Base-by-base conservation (phyloP, 1,140 invertebrate genomes). In the Drosophila gunungcola region DNA sequence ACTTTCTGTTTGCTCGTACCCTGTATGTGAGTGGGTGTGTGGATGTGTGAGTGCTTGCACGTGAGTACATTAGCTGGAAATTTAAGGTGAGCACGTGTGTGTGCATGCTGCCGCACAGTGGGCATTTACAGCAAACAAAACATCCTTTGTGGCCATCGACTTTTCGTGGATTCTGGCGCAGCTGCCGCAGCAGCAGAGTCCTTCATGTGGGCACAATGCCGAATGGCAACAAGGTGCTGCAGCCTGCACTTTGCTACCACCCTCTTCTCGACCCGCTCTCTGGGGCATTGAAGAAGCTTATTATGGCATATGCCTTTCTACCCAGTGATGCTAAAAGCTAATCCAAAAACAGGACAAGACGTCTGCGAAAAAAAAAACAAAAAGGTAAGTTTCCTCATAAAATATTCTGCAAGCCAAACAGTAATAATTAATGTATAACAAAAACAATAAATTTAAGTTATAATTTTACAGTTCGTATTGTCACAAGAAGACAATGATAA, bases 91-190 rank as follows among this genome's bases (percentile, higher is more conserved):
- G 53, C 38, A 53, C 61, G 68, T 62, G 57, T 27, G 6, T 58
- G 43, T 61, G 49, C 42, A 41, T 13, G 48, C 25, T 39, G 49
- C 49, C 13, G 45, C 57, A 57, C 46, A 77, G 75, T 79, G 69
- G 77, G 60, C 76, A 78, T 73, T 67, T 57, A 42, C 53, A 42
- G 73, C 69, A 73, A 52, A 75, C 73, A 74, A 65, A 74, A 74
- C 70, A 74, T 57, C 60, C 43, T 74, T 73, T 70, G 42, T 70
- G 64, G 16, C 58, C 57, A 74, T 63, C 52, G 67, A 73, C 42
- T 63, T 53, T 54, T 16, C 11, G 51, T 63, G 51, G 51, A 55
- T 41, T 53, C 45, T 63, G 45, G 21, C 9, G 38, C 65, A 63
- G 34, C 21, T 60, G 54, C 42, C 10, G 46, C 57, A 29, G 39